These are phyloP conservation scores for Lamprotornis superbus DNA, from an alignment of 2,113 vertebrate species.

Conservation along the genomic window DNA sequence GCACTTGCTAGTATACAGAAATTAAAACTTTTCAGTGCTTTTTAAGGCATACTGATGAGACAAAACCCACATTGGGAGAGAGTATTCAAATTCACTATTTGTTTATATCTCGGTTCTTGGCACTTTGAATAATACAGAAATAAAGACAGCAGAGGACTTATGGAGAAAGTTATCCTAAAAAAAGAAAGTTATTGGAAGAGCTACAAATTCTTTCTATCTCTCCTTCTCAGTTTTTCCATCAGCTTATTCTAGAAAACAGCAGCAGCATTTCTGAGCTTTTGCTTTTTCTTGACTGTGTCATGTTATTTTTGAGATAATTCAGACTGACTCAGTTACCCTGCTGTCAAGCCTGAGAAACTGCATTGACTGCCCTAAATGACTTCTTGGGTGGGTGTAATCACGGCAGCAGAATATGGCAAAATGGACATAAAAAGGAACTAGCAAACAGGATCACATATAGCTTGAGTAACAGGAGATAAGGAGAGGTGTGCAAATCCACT, in stretches of 20 bases:
- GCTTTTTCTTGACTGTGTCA: not conserved
- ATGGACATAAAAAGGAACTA: not conserved
- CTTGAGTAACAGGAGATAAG: not conserved
- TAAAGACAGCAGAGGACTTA: not conserved
- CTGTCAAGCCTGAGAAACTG: slow-evolving; percentile 34
- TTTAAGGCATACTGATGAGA: not conserved
- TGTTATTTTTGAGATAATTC: slow-evolving; percentile 38
- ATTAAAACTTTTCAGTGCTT: not conserved
- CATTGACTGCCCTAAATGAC: not conserved
- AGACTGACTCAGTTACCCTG: not conserved
- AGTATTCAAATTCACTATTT: not conserved
- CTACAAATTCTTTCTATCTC: not conserved
- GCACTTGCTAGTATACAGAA: not conserved
- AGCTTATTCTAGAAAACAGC: not conserved
- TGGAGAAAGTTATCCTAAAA: not conserved
- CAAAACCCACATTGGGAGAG: not conserved
- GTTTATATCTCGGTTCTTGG: not conserved
- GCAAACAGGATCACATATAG: not conserved
- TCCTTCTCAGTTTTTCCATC: not conserved
- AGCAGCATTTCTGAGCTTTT: not conserved
- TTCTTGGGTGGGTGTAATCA: not conserved
- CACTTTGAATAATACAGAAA: not conserved
- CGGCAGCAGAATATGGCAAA: not conserved
- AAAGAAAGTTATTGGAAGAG: not conserved
- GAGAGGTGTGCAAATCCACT: not conserved